Evolutionary conservation across 2,113 vertebrate genomes (phyloP).

Genomic region (Calyptommatus sinebrachiatus): DNA sequence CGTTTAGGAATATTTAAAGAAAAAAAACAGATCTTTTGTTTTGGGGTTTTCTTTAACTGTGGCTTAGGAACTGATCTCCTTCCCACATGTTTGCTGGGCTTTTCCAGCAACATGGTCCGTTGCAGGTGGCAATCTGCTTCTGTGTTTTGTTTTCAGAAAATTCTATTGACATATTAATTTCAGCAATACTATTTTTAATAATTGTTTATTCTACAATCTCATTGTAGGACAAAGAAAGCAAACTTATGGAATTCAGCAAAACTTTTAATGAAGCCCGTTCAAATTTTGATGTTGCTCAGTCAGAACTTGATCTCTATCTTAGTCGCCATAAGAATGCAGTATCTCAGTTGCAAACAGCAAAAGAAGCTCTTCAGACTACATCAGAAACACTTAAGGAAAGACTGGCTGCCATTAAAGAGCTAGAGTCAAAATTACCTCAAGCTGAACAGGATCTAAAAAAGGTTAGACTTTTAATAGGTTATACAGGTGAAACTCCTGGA

Average conservation of each 20-base stretch:
- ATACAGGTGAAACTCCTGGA: not conserved
- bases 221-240: constrained; percentile 83
- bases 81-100: too few relatives aligned
- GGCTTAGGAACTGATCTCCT: too few relatives aligned
- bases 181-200: not conserved
- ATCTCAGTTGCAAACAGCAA: constrained; percentile 78
- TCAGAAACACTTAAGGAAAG: constrained; percentile 82
- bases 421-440: constrained; percentile 77
- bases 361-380: constrained; percentile 76
- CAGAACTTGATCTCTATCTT: constrained; percentile 92
- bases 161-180: not conserved
- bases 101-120: too few relatives aligned
- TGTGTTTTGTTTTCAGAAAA: not conserved
- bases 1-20: too few relatives aligned
- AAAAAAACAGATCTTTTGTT: too few relatives aligned
- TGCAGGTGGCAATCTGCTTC: too few relatives aligned
- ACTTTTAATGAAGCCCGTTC: constrained; percentile 87
- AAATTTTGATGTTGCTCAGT: constrained; percentile 85
- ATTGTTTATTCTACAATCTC: constrained; percentile 1
- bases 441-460: constrained; percentile 79
- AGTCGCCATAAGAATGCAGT: constrained; percentile 85
- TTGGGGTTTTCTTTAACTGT: too few relatives aligned
- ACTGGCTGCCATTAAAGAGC: constrained; percentile 78
- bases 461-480: constrained; percentile 67
- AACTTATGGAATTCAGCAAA: constrained; percentile 90